These are phyloP conservation scores for Rhinolophus sinicus DNA, from an alignment of 2,113 vertebrate genomes.

Conservation along the genomic window DNA sequence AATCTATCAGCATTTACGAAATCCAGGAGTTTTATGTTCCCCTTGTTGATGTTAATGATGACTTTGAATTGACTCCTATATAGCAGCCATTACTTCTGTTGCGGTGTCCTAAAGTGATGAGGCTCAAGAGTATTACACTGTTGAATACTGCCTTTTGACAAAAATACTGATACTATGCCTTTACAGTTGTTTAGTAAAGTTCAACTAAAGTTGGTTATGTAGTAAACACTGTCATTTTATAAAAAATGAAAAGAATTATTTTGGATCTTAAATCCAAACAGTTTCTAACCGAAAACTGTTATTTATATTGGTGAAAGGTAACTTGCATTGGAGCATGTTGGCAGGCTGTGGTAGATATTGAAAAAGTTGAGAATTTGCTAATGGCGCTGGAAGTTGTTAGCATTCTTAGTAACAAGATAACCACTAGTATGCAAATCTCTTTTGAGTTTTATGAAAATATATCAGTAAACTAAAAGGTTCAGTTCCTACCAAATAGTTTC, in stretches of 20 bases:
- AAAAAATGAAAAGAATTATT: conserved; percentile 71
- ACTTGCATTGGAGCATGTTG: conserved; percentile 67
- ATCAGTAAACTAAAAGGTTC: conserved; percentile 75
- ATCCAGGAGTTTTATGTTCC: conserved; percentile 99
- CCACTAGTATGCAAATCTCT: conserved; percentile 79
- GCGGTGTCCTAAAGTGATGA: neutral
- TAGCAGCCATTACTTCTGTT: conserved; percentile 82
- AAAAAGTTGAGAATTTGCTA: conserved; percentile 76
- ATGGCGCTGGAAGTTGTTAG: conserved; percentile 88
- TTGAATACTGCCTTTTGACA: conserved; percentile 76
- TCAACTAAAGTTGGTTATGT: conserved; percentile 51
- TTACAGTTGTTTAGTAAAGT: conserved; percentile 62
- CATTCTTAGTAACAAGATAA: conserved; percentile 71
- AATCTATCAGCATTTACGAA: conserved; percentile 99
- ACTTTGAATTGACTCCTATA: conserved; percentile 98
- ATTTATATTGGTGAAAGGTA: conserved; percentile 74
- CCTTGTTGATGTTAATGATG: conserved; percentile 98
- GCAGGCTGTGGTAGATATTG: conserved; percentile 64
- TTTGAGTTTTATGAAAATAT: conserved; percentile 65
- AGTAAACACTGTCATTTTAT: conserved; percentile 80
- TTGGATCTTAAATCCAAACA: conserved; percentile 69
- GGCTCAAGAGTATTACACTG: conserved; percentile 67
- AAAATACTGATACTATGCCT: conserved; percentile 73
- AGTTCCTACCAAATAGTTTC: conserved; percentile 82
- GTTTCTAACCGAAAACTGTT: conserved; percentile 78